Evolutionary conservation across 2,888 invertebrate genomes (phyloP), one percentile per base, ranked within the genome.

Genomic region (Nymphalis polychloros): DNA sequence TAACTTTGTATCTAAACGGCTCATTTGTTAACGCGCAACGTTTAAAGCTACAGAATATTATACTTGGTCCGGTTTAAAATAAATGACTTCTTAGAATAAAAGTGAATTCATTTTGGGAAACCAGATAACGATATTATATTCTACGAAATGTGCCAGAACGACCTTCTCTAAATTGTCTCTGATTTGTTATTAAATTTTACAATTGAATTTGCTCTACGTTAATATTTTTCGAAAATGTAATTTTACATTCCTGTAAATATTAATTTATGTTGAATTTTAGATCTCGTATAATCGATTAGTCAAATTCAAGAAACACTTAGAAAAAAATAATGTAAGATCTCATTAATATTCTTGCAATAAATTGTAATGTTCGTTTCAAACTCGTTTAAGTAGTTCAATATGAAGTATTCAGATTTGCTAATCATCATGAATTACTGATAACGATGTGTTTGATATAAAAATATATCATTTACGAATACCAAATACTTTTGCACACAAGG

Each of bases 41-140:
- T 31, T 53, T 23, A 46, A 59, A 31, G 35, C 31, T 13, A 19
- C 35, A 50, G 0, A 6, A 8, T 20, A 20, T 16, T 20, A 35
- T 62, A 49, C 16, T 17, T 41, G 31, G n/a, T 49, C 16, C 20
- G 73, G 79, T 81, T 76, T 75, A 80, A 78, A 74, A 80, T 49
- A 67, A 47, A 57, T 31, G n/a, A 41, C 13, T 69, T 69, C 69
- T 59, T 20, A 31, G 67, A 67, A 67, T 52, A 63, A 50, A 46
- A 52, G 19, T 41, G 23, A 59, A 50, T 46, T 59, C 17, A 47
- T 61, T 65, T 46, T 46, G 60, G 27, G 61, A 59, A 65, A 41
- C 52, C 53, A 50, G 53, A 59, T 66, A 66, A 46, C 53, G 53
- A 63, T 64, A 48, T 47, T 13, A 59, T 63, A 64, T 68, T 67